Evolutionary conservation across 1,140 invertebrate species (phyloP).

Genomic region (Sarcophaga bullata): DNA sequence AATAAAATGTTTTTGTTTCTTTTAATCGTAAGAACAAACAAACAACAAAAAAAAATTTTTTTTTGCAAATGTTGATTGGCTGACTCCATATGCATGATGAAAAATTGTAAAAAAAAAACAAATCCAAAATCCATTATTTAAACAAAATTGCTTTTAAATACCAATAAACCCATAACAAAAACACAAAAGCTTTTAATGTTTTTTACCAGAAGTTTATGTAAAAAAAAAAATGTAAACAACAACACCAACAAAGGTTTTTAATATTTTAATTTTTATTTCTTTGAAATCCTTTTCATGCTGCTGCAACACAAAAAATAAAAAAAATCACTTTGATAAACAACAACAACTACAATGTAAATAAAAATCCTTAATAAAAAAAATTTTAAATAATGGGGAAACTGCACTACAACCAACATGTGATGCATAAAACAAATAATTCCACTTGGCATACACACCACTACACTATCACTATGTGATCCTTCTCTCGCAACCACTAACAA

Average conservation of each 20-base stretch:
- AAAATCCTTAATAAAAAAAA: neutral
- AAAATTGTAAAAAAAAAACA: neutral
- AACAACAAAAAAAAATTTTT: neutral
- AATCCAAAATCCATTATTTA: neutral
- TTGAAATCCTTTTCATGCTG: conserved; percentile 15
- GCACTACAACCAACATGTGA: neutral
- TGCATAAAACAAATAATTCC: neutral
- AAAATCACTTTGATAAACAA: too few relatives aligned
- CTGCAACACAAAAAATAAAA: neutral
- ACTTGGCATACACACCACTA: neutral
- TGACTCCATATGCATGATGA: conserved; percentile 4
- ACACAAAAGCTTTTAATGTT: conserved; percentile 14
- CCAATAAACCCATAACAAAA: neutral
- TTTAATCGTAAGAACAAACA: too few relatives aligned
- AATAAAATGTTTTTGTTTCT: too few relatives aligned
- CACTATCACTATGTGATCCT: neutral
- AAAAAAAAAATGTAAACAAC: neutral
- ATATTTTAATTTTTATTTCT: neutral
- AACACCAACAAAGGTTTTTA: neutral
- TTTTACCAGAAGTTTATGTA: neutral
- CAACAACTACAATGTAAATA: neutral
- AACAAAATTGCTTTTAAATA: conserved; percentile 15
- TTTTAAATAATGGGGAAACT: neutral
- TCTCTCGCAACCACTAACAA: neutral
- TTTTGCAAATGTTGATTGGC: neutral